Evolutionary conservation across 1,140 invertebrate species (phyloP).

Genomic region (Cotesia vestalis): DNA sequence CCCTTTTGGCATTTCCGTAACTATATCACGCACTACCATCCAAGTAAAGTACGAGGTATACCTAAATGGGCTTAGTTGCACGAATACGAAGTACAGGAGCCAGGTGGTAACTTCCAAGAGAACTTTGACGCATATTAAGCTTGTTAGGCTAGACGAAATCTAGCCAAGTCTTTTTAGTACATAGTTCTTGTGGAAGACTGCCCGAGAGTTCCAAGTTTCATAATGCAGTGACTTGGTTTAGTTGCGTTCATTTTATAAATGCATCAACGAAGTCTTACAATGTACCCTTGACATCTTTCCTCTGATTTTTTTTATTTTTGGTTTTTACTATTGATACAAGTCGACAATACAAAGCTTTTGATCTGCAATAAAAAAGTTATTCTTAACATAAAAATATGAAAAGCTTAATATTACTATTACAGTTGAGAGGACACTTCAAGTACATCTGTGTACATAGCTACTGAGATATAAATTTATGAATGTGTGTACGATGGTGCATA

Average conservation of each 20-base stretch:
- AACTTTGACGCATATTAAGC: conserved; percentile 56
- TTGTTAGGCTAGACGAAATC: conserved; percentile 46
- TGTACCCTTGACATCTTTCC: background rate
- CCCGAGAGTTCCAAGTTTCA: background rate
- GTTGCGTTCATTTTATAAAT: conserved; percentile 9
- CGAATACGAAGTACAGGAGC: background rate
- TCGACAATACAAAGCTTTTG: background rate
- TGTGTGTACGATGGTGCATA: background rate
- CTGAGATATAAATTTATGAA: background rate
- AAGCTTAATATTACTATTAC: background rate
- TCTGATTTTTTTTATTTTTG: background rate
- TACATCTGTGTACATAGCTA: no score
- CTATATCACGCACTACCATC: no score
- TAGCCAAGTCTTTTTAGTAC: background rate
- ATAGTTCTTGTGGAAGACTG: conserved; percentile 4
- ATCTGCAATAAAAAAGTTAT: background rate
- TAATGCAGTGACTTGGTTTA: no score
- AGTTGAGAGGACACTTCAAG: no score
- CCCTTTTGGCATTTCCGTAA: no score
- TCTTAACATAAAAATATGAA: background rate
- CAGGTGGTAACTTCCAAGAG: conserved; percentile 42
- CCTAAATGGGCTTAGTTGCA: no score
- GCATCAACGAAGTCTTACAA: background rate
- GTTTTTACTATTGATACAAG: background rate
- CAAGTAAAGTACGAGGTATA: no score